Evolutionary conservation across 1,140 invertebrate species (phyloP), one percentile per base, ranked within the genome.

Genomic region (Oreohelix idahoensis): DNA sequence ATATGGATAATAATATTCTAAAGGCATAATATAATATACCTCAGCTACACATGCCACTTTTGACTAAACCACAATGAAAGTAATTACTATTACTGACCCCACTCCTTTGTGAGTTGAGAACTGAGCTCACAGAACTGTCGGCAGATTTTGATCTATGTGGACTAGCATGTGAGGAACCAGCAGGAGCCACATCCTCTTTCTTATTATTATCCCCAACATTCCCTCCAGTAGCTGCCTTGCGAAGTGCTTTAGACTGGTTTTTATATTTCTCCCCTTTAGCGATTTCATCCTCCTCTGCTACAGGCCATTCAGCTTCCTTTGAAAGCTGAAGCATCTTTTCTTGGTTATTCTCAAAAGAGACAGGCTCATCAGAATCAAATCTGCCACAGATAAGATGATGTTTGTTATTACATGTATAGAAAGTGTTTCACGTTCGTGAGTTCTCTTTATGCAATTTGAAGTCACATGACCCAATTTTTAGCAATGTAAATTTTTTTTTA

Each of bases 291-390:
- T 42, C 94, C 94, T 23, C 95, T 94, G 53, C 95, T 94, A 32
- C 92, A 95, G 86, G 95, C 96, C 80, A 96, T 95, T 93, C 93
- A 93, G 80, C 86, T 49, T 87, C 80, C 23, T 86, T 86, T 42
- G 91, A 77, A 32, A 85, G 84, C 66, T 85, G 77, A 39, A 88
- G 78, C 26, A 89, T 73, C 63, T 84, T 81, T 39, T 74, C 42
- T 36, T 85, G 86, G 76, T 91, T 89, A 13, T 89, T 87, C 13
- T 77, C 38, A 80, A 89, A 90, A 17, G 86, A 84, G 29, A 90
- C 84, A 63, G 88, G 87, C 36, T 85, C 76, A 11, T 85, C 78
- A 4, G 85, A 84, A n/a, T 86, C 86, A 80, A 87, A 87, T 75
- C 88, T 90, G 80, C 26, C 26, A 58, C 53, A 58, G 53, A 58